Evolutionary conservation across 2,113 vertebrate species (phyloP), one percentile per base, ranked within the genome.

Genomic region (Helogale parvula): DNA sequence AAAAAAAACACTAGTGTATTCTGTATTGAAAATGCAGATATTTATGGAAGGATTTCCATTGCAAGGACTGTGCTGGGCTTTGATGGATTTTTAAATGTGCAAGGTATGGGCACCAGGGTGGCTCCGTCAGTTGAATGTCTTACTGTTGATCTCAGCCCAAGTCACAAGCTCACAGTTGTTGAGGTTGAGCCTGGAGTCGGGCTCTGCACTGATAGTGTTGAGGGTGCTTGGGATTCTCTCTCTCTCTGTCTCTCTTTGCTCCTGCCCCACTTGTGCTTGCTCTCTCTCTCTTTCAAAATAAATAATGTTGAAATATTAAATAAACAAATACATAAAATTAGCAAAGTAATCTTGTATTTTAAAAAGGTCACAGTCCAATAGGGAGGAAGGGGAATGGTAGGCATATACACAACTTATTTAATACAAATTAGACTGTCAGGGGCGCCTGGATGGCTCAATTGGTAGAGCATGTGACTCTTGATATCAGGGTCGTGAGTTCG

Each of bases 31-130:
- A 86, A 41, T 50, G 69, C 87, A 80, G 68, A 96, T 79, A 89
- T 95, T 96, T 97, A 86, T 91, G 81, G 74, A 96, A 95, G 68
- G 83, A 96, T 96, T 97, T 96, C n/a, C 38, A 77, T 38, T 33
- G 12, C 38, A 82, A 60, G 77, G 88, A 95, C 33, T 17, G 0
- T 74, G 29, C 35, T 95, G 23, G 27, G 17, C 33, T 88, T 21
- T 88, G 82, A 38, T 54, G 27, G 50, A 29, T 69, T 74, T 96
- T 96, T 97, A n/a, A 93, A 95, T 88, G 33, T 80, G 13, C 74
- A 69, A 88, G 50, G 50, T 33, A 71, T 23, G 57, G 21, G 57
- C 21, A 1, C 57, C 0, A 2, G 57, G 52, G 52, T 54, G 52
- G 16, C 52, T 54, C 52, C 4, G 52, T 54, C 52, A 54, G 15